phyloP scores from a whole-genome alignment of 2,113 vertebrate species.

The Strigops habroptila region DNA sequence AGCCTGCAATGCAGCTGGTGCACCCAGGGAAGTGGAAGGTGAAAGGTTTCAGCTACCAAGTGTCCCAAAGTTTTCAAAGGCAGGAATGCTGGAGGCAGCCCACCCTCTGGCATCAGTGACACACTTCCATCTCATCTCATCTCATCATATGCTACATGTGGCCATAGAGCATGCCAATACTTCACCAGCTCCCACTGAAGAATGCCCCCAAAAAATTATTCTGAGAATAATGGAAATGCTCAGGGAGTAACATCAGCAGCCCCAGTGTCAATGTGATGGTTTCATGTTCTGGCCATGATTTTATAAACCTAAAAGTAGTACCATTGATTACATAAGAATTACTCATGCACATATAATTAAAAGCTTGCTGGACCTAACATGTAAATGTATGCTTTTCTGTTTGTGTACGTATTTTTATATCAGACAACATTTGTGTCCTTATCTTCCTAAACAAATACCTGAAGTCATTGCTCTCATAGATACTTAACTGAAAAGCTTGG shows the following conservation, averaged over 20 bases:
- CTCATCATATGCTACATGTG: background rate
- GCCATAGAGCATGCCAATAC: background rate
- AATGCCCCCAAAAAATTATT: background rate
- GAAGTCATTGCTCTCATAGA: background rate
- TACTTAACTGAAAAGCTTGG: background rate
- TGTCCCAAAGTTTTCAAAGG: background rate
- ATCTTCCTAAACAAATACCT: background rate
- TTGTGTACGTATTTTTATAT: background rate
- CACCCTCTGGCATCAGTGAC: background rate
- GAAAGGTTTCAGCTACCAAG: background rate
- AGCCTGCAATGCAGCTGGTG: background rate
- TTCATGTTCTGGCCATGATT: background rate
- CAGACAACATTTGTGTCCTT: background rate
- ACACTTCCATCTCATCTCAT: background rate
- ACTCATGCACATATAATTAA: background rate
- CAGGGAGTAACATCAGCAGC: background rate
- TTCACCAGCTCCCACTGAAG: background rate
- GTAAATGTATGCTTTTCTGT: background rate
- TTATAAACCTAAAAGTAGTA: background rate
- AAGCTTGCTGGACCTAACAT: background rate
- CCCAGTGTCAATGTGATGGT: too few species aligned
- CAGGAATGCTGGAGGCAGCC: background rate
- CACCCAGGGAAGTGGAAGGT: background rate
- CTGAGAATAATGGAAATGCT: background rate
- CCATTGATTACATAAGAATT: constrained; percentile 15